A percentile compares a stretch with the other conserved stretches of the same genome.
phyloP scores from a whole-genome alignment of 2,113 vertebrate genomes.

The Scytalopus superciliaris region DNA sequence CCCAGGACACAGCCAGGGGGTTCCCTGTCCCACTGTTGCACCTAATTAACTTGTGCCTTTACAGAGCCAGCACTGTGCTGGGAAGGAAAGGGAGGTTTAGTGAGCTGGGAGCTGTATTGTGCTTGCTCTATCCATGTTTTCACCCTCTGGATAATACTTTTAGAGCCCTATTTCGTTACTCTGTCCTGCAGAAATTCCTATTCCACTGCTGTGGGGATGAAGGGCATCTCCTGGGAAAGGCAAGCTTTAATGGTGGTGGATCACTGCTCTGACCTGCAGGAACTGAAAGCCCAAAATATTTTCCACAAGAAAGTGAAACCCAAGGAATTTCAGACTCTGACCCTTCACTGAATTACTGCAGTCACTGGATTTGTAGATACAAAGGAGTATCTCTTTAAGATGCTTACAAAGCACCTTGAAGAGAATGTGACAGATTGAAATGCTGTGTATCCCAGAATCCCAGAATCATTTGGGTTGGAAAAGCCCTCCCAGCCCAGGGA shows the following conservation, averaged over 20 bases:
- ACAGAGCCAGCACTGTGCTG: neutral
- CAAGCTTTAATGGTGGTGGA: neutral
- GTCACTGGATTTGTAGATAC: neutral
- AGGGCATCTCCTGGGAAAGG: neutral
- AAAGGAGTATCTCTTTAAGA: neutral
- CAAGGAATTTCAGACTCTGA: neutral
- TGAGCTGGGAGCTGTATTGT: neutral
- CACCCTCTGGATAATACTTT: neutral
- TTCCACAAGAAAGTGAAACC: neutral
- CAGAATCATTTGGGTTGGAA: neutral
- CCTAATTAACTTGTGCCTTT: neutral
- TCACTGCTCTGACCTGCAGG: neutral
- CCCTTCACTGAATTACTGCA: neutral
- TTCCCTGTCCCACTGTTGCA: neutral
- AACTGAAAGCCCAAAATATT: neutral
- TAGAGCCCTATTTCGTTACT: neutral
- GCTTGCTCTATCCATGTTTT: accelerated
- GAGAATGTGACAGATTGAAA: neutral
- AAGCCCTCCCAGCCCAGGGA: neutral
- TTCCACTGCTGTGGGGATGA: neutral
- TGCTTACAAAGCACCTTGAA: neutral
- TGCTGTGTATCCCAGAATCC: neutral
- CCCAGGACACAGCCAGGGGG: neutral
- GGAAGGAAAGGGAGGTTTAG: neutral
- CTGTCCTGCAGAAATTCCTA: neutral